Conservation (phyloP, 2,797 vertebrate genomes). For the Alosa sapidissima region DNA sequence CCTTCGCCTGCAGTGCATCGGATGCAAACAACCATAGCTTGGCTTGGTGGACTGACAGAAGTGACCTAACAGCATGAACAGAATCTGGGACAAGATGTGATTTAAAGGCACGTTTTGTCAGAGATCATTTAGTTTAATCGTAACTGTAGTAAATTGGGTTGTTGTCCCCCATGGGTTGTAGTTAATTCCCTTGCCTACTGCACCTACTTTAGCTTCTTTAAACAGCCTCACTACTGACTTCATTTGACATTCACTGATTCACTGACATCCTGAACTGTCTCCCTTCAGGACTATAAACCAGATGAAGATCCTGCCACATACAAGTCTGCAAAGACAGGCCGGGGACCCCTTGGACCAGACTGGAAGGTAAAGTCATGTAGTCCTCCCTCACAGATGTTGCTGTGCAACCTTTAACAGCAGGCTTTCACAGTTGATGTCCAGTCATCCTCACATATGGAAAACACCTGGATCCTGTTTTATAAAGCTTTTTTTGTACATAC, state of each 20-base stretch:
- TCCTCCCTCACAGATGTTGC: background rate
- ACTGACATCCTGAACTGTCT: constrained; percentile 14
- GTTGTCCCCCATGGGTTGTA: background rate
- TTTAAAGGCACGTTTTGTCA: background rate
- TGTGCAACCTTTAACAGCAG: background rate
- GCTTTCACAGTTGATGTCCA: background rate
- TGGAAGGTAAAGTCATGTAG: constrained; percentile 81
- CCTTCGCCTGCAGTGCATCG: too few relatives aligned
- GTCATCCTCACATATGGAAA: background rate
- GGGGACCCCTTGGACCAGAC: constrained; percentile 85
- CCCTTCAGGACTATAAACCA: constrained; percentile 87
- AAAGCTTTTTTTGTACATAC: background rate
- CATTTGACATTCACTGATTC: background rate
- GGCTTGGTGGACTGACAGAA: too few relatives aligned
- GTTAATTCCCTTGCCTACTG: background rate
- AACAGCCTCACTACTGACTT: background rate
- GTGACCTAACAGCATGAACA: background rate
- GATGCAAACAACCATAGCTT: too few relatives aligned
- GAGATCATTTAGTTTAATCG: background rate
- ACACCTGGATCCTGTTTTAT: background rate
- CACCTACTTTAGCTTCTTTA: background rate
- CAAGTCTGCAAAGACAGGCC: constrained; percentile 87
- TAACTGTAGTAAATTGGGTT: background rate
- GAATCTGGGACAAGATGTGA: background rate
- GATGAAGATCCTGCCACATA: constrained; percentile 90